Conservation (phyloP, 1,140 invertebrate species). For the Tetraneura akinire region DNA sequence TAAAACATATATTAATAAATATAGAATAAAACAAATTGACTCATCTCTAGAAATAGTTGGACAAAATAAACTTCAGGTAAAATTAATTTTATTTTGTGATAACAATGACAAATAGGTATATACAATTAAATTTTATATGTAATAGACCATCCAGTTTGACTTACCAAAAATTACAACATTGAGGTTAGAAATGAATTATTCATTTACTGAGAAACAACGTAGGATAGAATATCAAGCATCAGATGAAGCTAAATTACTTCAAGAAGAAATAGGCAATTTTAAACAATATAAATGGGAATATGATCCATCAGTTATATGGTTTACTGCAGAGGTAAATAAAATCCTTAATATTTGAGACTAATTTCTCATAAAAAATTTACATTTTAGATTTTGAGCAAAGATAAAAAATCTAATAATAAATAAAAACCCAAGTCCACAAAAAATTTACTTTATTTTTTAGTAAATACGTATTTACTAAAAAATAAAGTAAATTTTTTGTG, state of each 20-base stretch:
- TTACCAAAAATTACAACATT: conserved; percentile 10
- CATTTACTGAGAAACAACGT: conserved; percentile 38
- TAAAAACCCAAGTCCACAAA: no score
- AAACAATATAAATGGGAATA: conserved; percentile 17
- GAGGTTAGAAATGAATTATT: conserved; percentile 12
- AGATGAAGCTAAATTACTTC: conserved; percentile 44
- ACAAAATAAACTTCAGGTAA: conserved; percentile 34
- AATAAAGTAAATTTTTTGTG: no score
- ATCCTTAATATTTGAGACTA: background rate
- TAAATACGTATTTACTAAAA: no score
- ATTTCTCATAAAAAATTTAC: no score
- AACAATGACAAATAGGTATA: background rate
- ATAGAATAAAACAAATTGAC: conserved; percentile 25
- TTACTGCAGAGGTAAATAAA: conserved; percentile 15
- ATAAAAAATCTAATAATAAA: no score
- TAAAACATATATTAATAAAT: conserved; percentile 13
- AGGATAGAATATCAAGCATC: conserved; percentile 36
- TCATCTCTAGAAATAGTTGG: conserved; percentile 31
- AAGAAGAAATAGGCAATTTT: conserved; percentile 20
- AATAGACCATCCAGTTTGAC: conserved; percentile 20
- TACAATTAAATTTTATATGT: background rate
- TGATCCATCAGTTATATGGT: background rate
- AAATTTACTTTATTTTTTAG: no score
- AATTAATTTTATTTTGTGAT: background rate
- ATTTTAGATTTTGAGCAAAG: no score